Evolutionary conservation across 2,888 invertebrate genomes (phyloP).

Genomic region (Cetonia aurata): DNA sequence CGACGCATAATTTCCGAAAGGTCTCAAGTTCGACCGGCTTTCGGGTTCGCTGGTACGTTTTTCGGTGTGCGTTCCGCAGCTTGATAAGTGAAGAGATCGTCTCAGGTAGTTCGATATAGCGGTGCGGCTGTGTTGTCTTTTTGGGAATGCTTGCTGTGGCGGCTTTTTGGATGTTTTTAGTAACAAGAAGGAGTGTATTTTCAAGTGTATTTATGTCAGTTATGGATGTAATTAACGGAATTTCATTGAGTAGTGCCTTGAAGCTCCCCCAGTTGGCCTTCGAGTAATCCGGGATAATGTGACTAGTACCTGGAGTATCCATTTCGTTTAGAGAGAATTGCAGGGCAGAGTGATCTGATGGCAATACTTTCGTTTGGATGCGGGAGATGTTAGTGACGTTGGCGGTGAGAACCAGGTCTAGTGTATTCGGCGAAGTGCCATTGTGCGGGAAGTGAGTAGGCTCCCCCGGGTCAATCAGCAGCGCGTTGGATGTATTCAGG

Average conservation of each 20-base stretch:
- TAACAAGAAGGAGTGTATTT: neutral
- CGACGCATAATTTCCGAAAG: neutral
- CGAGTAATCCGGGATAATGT: neutral
- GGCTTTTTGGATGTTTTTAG: neutral
- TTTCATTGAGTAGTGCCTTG: neutral
- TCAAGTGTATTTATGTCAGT: neutral
- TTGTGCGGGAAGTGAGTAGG: neutral
- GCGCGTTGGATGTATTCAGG: neutral
- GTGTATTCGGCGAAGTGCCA: neutral
- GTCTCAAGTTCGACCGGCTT: neutral
- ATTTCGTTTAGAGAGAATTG: neutral
- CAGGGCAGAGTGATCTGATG: neutral
- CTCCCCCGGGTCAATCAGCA: neutral
- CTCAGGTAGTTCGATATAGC: neutral
- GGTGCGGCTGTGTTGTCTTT: neutral
- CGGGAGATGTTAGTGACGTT: neutral
- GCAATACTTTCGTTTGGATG: neutral
- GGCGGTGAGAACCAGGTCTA: neutral
- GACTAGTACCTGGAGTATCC: neutral
- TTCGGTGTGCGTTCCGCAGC: neutral
- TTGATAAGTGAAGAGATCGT: neutral
- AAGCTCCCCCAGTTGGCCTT: neutral
- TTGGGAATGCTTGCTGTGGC: neutral
- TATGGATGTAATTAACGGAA: neutral
- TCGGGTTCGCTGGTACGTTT: neutral